phyloP scores from a whole-genome alignment of 2,797 vertebrate genomes.

The Furcifer pardalis region DNA sequence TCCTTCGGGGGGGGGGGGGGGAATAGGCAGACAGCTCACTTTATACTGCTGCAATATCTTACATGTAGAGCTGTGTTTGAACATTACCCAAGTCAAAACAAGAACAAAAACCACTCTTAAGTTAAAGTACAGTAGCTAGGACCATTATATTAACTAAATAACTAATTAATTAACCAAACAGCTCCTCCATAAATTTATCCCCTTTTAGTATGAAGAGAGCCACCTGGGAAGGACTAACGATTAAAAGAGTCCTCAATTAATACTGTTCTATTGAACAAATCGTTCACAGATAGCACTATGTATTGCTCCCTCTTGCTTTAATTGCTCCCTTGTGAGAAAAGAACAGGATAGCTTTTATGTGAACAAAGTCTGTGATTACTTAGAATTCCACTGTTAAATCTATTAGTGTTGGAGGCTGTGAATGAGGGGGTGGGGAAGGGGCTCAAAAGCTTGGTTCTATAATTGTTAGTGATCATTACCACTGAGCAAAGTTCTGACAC shows the following conservation, averaged over 20 bases:
- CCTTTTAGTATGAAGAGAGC: neutral
- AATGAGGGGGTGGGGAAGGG: neutral
- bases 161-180: too few species aligned
- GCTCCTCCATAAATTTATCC: too few species aligned
- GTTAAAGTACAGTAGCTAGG: too few species aligned
- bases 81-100: too few species aligned
- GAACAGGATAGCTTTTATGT: neutral
- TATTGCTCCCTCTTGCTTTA: slow-evolving; percentile 9
- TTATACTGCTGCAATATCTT: too few species aligned
- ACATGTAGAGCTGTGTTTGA: too few species aligned
- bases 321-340: slow-evolving; percentile 1
- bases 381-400: neutral
- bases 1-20: too few species aligned
- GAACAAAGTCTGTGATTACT: neutral
- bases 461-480: neutral
- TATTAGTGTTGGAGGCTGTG: neutral
- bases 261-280: neutral
- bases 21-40: too few species aligned
- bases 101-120: too few species aligned
- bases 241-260: neutral
- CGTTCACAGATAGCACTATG: neutral
- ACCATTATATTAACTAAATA: too few species aligned
- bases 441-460: neutral
- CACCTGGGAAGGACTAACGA: neutral
- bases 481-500: neutral